phyloP scores from a whole-genome alignment of 2,888 invertebrate genomes.

The Argyresthia goedartella region DNA sequence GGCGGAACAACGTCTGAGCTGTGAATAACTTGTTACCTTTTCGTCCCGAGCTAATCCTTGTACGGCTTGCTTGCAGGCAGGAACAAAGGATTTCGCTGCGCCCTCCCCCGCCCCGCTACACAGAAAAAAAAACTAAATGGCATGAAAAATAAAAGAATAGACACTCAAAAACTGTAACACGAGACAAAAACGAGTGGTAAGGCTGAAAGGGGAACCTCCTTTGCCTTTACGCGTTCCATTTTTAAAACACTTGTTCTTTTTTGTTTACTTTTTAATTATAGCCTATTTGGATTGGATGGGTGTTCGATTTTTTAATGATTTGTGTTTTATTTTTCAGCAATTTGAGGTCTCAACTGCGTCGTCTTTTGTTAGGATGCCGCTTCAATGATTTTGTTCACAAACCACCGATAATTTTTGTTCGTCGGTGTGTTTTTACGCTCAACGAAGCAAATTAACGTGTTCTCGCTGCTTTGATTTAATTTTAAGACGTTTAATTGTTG shows the following conservation, averaged over 20 bases:
- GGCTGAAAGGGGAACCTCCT: background rate
- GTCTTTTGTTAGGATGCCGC: slow-evolving; percentile 29
- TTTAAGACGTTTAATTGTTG: slow-evolving; percentile 23
- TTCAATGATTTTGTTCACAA: slow-evolving; percentile 1
- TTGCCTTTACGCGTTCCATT: background rate
- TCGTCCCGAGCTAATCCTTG: slow-evolving; percentile 17
- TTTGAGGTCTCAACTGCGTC: slow-evolving; percentile 31
- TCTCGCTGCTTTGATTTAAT: slow-evolving; percentile 16
- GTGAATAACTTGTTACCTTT: slow-evolving; percentile 17
- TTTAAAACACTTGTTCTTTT: slow-evolving; percentile 5
- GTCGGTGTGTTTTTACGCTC: no score
- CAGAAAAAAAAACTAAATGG: slow-evolving; percentile 12
- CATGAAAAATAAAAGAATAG: slow-evolving; percentile 3
- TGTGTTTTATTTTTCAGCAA: slow-evolving; percentile 15
- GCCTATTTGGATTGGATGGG: slow-evolving; percentile 10
- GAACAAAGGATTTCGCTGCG: slow-evolving; percentile 33
- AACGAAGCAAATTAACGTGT: no score
- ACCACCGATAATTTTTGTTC: no score
- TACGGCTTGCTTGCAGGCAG: slow-evolving; percentile 21
- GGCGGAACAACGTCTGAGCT: slow-evolving; percentile 8
- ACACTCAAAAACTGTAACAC: background rate
- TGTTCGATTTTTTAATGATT: slow-evolving; percentile 6
- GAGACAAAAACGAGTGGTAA: background rate
- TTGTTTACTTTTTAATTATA: slow-evolving; percentile 1
- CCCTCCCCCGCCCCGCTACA: slow-evolving; percentile 14